Percentiles rank a stretch among this genome's conserved stretches.
These are phyloP conservation scores for Eupelmus urozonus DNA, from an alignment of 2,888 invertebrate species.

Conservation along the genomic window DNA sequence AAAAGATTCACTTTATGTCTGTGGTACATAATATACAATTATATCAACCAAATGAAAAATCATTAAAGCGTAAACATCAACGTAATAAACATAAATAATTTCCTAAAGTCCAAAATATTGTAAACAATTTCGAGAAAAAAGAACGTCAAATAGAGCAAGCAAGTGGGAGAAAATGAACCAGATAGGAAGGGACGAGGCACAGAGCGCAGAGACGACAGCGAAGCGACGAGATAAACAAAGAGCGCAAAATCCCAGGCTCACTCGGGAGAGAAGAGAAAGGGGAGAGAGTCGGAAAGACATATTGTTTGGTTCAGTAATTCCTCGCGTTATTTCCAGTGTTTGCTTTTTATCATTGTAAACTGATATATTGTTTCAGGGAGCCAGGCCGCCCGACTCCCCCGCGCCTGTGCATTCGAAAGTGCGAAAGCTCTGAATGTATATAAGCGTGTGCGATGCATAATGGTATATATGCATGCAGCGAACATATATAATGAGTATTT, in stretches of 20 bases:
- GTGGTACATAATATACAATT: no score
- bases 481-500: no score
- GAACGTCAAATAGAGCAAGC: not conserved
- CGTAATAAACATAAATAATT: no score
- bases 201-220: not conserved
- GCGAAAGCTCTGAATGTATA: no score
- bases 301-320: constrained; percentile 75
- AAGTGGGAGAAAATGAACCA: not conserved
- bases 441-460: no score
- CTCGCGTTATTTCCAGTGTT: constrained; percentile 74
- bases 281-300: constrained; percentile 70
- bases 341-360: constrained; percentile 76
- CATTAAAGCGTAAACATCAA: no score
- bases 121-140: no score
- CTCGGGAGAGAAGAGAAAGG: constrained; percentile 8
- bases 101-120: no score
- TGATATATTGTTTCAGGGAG: constrained; percentile 72
- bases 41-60: no score
- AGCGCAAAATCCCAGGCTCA: not conserved
- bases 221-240: constrained; percentile 7
- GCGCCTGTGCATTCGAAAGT: no score
- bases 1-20: no score
- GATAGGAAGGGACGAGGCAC: not conserved
- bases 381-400: constrained; percentile 52
- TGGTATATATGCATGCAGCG: no score